Base-by-base conservation (phyloP, 2,113 vertebrate species). In the Mola mola region DNA sequence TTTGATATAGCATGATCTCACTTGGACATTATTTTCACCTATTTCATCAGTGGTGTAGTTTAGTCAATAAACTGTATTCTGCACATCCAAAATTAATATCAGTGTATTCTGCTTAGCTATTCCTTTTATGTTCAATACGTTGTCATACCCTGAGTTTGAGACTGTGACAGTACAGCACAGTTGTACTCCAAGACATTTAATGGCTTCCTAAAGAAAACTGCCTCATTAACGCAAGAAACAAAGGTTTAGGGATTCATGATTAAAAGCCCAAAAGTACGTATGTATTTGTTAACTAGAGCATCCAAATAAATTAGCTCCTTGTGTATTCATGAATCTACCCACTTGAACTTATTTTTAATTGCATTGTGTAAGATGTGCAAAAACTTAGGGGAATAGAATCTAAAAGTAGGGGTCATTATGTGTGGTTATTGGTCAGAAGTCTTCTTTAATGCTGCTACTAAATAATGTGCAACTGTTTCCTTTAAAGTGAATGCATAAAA, bases 181-280 rank as follows among this genome's bases (percentile, higher is more conserved):
- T 31, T 5, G 29, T 8, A 31, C n/a, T n/a, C n/a, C n/a, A n/a
- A n/a, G n/a, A n/a, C n/a, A n/a, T n/a, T n/a, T n/a, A n/a, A n/a
- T n/a, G n/a, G n/a, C n/a, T n/a, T n/a, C n/a, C n/a, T n/a, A n/a
- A n/a, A n/a, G n/a, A n/a, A n/a, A n/a, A n/a, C n/a, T n/a, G n/a
- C 13, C 9, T 17, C 15, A 24, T 49, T 1, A n/a, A 8, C 38
- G 48, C 16, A 20, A 38, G 13, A 6, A 28, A 24, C 8, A 21
- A 29, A 41, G 1, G 21, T 42, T 19, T 15, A 34, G 13, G 9
- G 2, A 22, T 42, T 37, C n/a, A 40, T 3, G 33, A 1, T 15
- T 28, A 25, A 29, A 46, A 34, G 2, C 6, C 5, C n/a, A n/a
- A 16, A 22, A 69, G 36, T 31, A 44, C 44, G 17, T 70, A n/a